Evolutionary conservation across 2,888 invertebrate genomes (phyloP), one percentile per base, ranked within the genome.

Genomic region (Mechanitis mazaeus): DNA sequence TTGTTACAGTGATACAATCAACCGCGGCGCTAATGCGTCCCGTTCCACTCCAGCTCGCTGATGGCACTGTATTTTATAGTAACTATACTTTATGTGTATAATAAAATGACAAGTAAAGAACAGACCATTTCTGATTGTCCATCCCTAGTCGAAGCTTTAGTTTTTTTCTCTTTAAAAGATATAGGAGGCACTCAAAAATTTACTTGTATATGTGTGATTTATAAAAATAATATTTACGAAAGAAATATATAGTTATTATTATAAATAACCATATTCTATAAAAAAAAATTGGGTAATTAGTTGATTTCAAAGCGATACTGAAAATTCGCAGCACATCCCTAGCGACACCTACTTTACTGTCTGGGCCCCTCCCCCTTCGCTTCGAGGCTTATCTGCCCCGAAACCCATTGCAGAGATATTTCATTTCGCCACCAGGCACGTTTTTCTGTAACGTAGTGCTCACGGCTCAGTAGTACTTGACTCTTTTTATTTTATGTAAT

Each of bases 271-370:
- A 35, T 35, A 35, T 35, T 35, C 3, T 35, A 1, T 3, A 35
- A 35, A 4, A 35, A 3, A 35, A 35, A 35, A 1, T 35, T 35
- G 4, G 6, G 6, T 3, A 35, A 35, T 35, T 35, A 5, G 35
- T 2, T 3, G 6, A 35, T 35, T 35, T 35, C 35, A 3, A 35
- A 35, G 6, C 4, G 6, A 35, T 35, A 35, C 35, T 60, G 63
- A 66, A 68, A 45, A 20, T 57, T 47, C 6, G 45, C 28, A 59
- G 28, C 62, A 55, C 80, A 66, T 64, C 79, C 59, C 78, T 77
- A 76, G 65, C 64, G 72, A 77, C 81, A 81, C 83, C 78, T 83
- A 83, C 80, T 82, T 81, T 79, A 79, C 81, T 78, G 78, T 74
- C 75, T 77, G 75, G 76, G 76, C 69, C 74, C 74, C 70, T 64